Evolutionary conservation across 2,888 invertebrate species (phyloP).

Genomic region (Eurois occulta): DNA sequence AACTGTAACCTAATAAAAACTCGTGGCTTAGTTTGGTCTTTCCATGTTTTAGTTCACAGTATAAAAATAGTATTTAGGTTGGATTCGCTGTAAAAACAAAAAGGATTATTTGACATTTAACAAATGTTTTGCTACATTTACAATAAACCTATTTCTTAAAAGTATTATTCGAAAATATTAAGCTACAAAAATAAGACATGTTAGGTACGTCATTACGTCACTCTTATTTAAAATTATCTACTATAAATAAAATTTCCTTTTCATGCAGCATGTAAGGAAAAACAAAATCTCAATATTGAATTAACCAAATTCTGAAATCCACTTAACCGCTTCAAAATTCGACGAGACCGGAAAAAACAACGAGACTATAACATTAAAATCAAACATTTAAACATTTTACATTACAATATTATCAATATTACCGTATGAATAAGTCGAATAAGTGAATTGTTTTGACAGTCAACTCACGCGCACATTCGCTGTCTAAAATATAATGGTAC

Average conservation of each 20-base stretch:
- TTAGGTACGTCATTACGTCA: too few relatives aligned
- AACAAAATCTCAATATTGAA: too few relatives aligned
- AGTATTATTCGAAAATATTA: neutral
- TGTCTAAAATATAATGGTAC: slow-evolving; percentile 2
- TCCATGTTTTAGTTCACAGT: neutral
- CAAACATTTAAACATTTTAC: slow-evolving; percentile 25
- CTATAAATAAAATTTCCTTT: neutral
- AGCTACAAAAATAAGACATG: neutral
- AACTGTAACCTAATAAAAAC: neutral
- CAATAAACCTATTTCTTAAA: too few relatives aligned
- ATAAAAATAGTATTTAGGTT: neutral
- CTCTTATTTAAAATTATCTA: neutral
- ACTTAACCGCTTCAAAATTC: slow-evolving; percentile 21
- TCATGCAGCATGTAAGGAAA: too few relatives aligned
- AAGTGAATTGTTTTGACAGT: slow-evolving; percentile 28
- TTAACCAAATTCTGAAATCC: neutral
- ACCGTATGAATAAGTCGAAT: slow-evolving; percentile 25
- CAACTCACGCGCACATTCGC: slow-evolving; percentile 35
- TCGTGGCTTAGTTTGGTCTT: neutral
- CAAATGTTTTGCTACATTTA: too few relatives aligned
- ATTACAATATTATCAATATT: slow-evolving; percentile 25
- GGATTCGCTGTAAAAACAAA: neutral
- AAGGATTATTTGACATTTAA: too few relatives aligned
- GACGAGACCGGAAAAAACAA: slow-evolving; percentile 52
- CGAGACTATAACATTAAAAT: neutral